phyloP scores from a whole-genome alignment of 2,113 vertebrate species.

The Mobula hypostoma region DNA sequence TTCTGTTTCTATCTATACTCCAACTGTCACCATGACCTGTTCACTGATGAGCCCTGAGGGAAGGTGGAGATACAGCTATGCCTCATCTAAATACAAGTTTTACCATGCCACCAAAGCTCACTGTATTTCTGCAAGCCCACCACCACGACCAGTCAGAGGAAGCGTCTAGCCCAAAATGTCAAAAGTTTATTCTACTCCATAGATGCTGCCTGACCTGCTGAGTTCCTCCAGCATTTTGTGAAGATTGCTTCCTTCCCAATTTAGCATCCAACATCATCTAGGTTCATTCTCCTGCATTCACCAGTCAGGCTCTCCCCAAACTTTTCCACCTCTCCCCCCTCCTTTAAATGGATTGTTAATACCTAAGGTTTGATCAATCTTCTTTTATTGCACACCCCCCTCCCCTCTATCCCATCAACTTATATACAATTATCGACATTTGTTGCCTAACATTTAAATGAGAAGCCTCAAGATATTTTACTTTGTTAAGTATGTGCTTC shows the following conservation, averaged over 20 bases:
- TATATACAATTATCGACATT: no score
- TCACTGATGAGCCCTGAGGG: background rate
- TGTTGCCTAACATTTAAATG: background rate
- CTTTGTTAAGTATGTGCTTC: background rate
- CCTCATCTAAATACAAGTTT: background rate
- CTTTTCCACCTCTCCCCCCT: background rate
- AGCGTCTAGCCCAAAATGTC: no score
- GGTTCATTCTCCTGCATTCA: background rate
- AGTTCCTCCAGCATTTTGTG: no score
- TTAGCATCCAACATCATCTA: background rate
- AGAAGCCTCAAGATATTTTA: background rate
- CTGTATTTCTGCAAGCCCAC: background rate
- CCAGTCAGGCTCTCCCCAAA: background rate
- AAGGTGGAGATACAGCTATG: background rate
- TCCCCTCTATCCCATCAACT: background rate
- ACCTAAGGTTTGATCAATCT: background rate
- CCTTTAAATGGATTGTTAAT: background rate
- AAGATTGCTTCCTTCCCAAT: background rate
- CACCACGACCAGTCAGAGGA: background rate
- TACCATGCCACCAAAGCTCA: no score
- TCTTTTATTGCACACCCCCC: no score
- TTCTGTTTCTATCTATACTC: background rate
- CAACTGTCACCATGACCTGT: background rate
- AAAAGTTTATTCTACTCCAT: no score
- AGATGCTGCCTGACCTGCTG: no score